phyloP scores from a whole-genome alignment of 2,888 invertebrate species.

The Lasioglossum leucozonium region DNA sequence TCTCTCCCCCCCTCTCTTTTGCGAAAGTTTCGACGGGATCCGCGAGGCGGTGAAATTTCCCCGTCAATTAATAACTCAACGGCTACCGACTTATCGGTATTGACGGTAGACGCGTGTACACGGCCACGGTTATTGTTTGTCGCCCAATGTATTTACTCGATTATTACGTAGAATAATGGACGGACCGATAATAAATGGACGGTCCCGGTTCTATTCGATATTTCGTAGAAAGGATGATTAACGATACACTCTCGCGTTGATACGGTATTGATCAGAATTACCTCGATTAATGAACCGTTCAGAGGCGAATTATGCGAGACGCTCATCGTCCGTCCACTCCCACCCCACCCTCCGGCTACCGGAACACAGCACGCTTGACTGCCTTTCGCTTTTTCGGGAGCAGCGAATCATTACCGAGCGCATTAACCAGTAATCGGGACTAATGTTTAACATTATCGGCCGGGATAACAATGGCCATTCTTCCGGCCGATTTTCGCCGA shows the following conservation, averaged over 20 bases:
- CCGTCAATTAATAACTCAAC: constrained; percentile 8
- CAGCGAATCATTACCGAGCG: neutral
- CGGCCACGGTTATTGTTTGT: neutral
- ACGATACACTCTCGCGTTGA: constrained; percentile 16
- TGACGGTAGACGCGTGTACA: neutral
- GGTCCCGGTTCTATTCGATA: neutral
- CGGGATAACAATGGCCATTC: neutral
- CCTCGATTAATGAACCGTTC: constrained; percentile 25
- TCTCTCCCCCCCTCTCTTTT: no score
- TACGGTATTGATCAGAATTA: constrained; percentile 10
- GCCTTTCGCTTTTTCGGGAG: neutral
- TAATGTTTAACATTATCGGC: neutral
- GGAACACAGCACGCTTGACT: neutral
- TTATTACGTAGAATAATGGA: neutral
- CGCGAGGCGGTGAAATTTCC: neutral
- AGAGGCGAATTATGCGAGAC: neutral
- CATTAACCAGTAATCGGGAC: neutral
- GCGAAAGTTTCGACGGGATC: neutral
- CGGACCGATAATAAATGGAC: constrained; percentile 5
- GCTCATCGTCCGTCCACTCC: neutral
- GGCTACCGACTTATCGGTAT: neutral
- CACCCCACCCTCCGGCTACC: neutral
- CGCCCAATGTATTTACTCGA: constrained; percentile 12
- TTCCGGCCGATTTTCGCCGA: neutral
- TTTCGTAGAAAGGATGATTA: constrained; percentile 27